These are phyloP conservation scores for Pseudobourletiella spinata DNA, from an alignment of 1,140 invertebrate species.

Conservation along the genomic window DNA sequence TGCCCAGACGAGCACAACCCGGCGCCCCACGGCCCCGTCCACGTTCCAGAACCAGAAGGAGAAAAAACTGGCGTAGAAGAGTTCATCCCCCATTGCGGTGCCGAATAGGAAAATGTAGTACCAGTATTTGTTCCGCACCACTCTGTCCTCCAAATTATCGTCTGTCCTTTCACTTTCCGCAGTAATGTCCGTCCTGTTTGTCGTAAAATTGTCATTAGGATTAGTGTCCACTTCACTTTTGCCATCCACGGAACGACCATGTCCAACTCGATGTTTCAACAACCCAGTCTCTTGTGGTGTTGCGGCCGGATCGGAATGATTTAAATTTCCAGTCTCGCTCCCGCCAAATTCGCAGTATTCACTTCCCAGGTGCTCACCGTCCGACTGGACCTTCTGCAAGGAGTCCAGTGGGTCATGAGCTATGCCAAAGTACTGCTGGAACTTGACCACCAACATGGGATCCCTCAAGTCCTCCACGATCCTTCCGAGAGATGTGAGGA, in stretches of 20 bases:
- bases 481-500: background rate
- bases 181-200: background rate
- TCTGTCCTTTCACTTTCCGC: background rate
- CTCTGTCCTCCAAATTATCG: constrained; percentile 32
- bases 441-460: constrained; percentile 55
- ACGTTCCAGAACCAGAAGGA: constrained; percentile 90
- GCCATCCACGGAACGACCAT: background rate
- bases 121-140: constrained; percentile 69
- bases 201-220: background rate
- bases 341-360: background rate
- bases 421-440: constrained; percentile 63
- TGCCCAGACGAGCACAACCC: constrained; percentile 73
- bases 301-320: background rate
- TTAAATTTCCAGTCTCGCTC: background rate
- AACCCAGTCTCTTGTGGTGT: background rate
- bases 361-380: background rate
- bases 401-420: background rate
- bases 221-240: background rate
- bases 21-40: constrained; percentile 67
- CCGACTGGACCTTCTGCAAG: constrained; percentile 2
- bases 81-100: constrained; percentile 75
- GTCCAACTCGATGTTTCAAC: background rate
- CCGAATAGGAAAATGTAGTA: constrained; percentile 77
- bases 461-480: constrained; percentile 43
- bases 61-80: constrained; percentile 78